phyloP scores from a whole-genome alignment of 2,113 vertebrate genomes.

The Zosterops borbonicus region DNA sequence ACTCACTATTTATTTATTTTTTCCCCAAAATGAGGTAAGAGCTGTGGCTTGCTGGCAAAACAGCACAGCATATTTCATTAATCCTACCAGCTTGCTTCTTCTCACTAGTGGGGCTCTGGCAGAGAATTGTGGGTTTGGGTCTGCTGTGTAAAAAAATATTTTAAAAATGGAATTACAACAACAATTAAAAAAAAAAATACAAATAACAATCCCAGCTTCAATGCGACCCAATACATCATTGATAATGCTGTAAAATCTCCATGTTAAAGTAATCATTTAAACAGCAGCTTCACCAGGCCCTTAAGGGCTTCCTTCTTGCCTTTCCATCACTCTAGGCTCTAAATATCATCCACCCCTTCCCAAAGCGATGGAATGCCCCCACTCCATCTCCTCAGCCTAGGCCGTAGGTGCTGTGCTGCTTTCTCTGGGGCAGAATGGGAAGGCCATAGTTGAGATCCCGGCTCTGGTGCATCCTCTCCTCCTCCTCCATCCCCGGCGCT shows the following conservation, averaged over 20 bases:
- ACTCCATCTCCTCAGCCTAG: neutral
- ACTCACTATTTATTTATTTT: neutral
- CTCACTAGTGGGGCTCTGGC: neutral
- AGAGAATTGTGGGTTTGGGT: neutral
- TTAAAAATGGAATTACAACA: neutral
- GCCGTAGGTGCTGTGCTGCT: neutral
- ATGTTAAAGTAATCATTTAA: slow-evolving; percentile 8
- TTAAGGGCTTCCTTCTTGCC: neutral
- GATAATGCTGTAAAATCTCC: neutral
- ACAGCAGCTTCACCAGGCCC: neutral
- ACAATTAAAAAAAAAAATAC: neutral
- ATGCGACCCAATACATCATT: neutral
- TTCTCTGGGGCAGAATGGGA: neutral
- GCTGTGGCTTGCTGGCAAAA: neutral
- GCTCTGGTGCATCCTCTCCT: neutral
- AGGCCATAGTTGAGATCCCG: neutral
- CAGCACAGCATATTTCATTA: neutral
- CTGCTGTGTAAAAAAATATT: neutral
- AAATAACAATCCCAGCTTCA: neutral
- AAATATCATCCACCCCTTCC: neutral
- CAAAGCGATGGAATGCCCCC: neutral
- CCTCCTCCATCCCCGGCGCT: neutral
- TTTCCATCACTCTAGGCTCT: neutral
- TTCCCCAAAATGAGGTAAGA: neutral
- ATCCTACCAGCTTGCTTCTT: neutral